Base-by-base conservation (phyloP, 37 sponge, comb jelly and placozoan genomes). In the Spongilla lacustris region DNA sequence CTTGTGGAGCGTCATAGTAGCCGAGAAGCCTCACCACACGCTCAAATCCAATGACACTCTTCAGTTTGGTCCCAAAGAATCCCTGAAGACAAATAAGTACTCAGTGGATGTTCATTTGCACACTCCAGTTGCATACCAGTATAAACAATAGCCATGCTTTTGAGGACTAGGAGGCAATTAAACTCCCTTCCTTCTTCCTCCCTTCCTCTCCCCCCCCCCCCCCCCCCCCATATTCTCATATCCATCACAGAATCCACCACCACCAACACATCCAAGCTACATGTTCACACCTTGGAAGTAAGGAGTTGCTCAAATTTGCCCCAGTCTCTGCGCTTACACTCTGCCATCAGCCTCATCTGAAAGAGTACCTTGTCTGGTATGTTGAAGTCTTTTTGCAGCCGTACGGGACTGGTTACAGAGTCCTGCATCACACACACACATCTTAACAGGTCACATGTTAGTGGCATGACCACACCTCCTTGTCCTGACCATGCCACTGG, bases 21-120 rank as follows among this genome's bases (percentile, higher is more conserved):
- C 69, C 72, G 5, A 88, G 66, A 36, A 80, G 50, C 31, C 69
- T 67, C 14, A 92, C 90, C 25, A 92, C 75, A 29, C 85, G 34
- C 69, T 92, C 85, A 83, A 92, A 84, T 25, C 90, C 74, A 28
- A 92, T 88, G 2, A 86, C 85, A 80, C 85, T 84, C 68, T 87
- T 92, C 78, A 80, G 75, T 38, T 92, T 92, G 74, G 78, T 92
- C 25, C 88, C 82, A 37, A 90, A 68, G 35, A 83, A 28, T 24
- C 90, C 86, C 75, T 83, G 83, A 3, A 30, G 58, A 10, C 46
- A 46, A 46, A 10, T 10, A 46, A 46, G 46, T 46, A 46, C 8
- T 46, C 46, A n/a, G n/a, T n/a, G n/a, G n/a, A n/a, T n/a, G n/a
- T n/a, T n/a, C n/a, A n/a, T n/a, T n/a, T n/a, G n/a, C n/a, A n/a